These are phyloP conservation scores for Porites evermanni DNA, from an alignment of 92 coral and sea anemone species.

Conservation along the genomic window DNA sequence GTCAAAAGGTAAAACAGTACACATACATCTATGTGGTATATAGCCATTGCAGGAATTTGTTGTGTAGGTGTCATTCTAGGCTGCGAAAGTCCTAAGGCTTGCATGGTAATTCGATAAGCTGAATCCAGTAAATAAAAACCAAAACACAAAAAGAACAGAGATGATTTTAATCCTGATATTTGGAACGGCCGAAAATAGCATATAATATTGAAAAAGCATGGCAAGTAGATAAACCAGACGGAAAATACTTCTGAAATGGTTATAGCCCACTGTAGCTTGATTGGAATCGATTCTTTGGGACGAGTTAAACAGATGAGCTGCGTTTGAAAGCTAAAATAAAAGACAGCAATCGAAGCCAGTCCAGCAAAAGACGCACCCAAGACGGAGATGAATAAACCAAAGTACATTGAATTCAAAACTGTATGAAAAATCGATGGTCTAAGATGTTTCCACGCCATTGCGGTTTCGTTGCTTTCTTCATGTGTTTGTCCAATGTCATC, in stretches of 20 bases:
- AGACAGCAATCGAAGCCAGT: neutral
- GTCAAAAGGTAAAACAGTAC: neutral
- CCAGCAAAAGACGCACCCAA: neutral
- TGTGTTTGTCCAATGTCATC: neutral
- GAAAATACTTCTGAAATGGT: neutral
- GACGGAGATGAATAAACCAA: conserved; percentile 9
- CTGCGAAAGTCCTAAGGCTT: neutral
- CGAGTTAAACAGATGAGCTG: neutral
- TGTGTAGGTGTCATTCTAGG: neutral
- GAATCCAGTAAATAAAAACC: neutral
- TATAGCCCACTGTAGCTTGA: neutral
- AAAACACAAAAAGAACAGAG: neutral
- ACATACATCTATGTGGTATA: too few relatives aligned
- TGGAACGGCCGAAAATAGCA: conserved; percentile 9
- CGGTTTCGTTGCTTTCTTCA: neutral
- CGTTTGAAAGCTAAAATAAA: conserved; percentile 1
- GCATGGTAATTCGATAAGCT: conserved; percentile 4
- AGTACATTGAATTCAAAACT: neutral
- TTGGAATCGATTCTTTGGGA: neutral
- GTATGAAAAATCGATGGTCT: neutral
- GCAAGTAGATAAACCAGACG: neutral
- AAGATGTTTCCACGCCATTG: conserved; percentile 14
- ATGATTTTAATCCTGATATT: neutral
- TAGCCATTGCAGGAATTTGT: too few relatives aligned
- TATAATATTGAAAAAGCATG: neutral